phyloP scores from a whole-genome alignment of 35 echinoderm and acorn worm genomes.

The Diadema setosum region DNA sequence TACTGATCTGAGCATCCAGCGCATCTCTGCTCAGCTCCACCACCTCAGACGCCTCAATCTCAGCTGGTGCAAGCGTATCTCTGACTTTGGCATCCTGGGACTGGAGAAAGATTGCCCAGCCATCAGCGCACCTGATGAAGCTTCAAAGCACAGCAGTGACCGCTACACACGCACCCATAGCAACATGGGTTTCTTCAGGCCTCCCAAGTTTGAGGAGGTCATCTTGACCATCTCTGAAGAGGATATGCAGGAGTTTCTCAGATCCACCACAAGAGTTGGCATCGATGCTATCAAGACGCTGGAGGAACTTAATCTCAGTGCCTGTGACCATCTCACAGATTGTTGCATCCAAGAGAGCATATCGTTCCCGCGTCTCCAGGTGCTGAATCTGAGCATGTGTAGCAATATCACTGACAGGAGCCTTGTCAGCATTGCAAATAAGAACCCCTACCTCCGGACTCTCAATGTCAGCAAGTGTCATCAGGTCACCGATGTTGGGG shows the following conservation, averaged over 20 bases:
- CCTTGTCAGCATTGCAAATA: conserved; percentile 29
- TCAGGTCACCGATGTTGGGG: conserved; percentile 48
- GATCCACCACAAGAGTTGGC: conserved; percentile 9
- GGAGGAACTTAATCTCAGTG: conserved; percentile 51
- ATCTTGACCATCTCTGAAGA: conserved; percentile 43
- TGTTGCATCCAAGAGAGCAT: conserved; percentile 38
- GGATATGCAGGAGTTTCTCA: conserved; percentile 40
- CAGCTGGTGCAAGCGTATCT: conserved; percentile 78
- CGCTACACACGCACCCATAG: conserved; percentile 76
- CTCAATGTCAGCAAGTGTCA: conserved; percentile 68
- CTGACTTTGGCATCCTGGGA: conserved; percentile 87
- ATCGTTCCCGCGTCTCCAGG: conserved; percentile 27
- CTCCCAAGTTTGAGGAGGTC: conserved; percentile 63
- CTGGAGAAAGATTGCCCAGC: conserved; percentile 66
- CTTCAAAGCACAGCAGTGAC: conserved; percentile 53
- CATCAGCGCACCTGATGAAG: conserved; percentile 20
- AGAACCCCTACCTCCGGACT: conserved; percentile 37
- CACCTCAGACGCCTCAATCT: conserved; percentile 48
- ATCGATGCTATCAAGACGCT: conserved; percentile 43
- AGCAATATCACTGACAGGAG: conserved; percentile 72
- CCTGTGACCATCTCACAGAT: conserved; percentile 78
- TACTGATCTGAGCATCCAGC: conserved; percentile 56
- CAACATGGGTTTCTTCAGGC: conserved; percentile 82
- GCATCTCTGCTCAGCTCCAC: conserved; percentile 54
- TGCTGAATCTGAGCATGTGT: conserved; percentile 69